These are phyloP conservation scores for Euura lappo DNA, from an alignment of 1,140 invertebrate genomes.

Conservation along the genomic window DNA sequence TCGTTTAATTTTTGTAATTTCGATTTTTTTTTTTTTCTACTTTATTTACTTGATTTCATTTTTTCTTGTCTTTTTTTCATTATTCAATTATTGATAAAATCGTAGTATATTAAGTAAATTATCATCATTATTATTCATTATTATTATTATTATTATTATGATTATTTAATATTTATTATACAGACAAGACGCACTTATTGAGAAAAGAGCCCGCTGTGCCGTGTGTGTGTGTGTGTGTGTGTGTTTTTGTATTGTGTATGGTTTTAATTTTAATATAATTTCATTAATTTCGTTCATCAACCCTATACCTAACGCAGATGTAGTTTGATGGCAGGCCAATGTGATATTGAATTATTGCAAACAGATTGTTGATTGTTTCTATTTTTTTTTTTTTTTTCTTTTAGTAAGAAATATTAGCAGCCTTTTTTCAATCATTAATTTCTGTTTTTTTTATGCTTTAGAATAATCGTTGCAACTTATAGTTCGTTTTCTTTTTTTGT, in stretches of 20 bases:
- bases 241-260: background rate
- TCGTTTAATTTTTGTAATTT: too few relatives aligned
- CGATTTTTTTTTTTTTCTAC: background rate
- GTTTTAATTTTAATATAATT: background rate
- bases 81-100: too few relatives aligned
- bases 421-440: too few relatives aligned
- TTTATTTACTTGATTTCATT: background rate
- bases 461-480: too few relatives aligned
- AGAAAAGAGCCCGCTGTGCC: slow-evolving; percentile 25
- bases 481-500: background rate
- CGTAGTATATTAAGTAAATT: too few relatives aligned
- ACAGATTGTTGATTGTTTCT: background rate
- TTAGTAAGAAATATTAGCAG: slow-evolving; percentile 10
- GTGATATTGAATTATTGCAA: too few relatives aligned
- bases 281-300: background rate
- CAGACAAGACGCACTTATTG: slow-evolving; percentile 8
- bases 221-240: slow-evolving; percentile 15
- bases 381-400: slow-evolving; percentile 16
- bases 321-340: background rate
- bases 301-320: background rate
- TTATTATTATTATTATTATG: slow-evolving; percentile 27
- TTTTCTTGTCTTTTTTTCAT: background rate
- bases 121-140: too few relatives aligned
- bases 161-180: slow-evolving; percentile 27
- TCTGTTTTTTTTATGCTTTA: too few relatives aligned